Percentiles rank a stretch among this genome's conserved stretches.
phyloP scores from a whole-genome alignment of 2,888 invertebrate species.

The Drosophila subsilvestris region DNA sequence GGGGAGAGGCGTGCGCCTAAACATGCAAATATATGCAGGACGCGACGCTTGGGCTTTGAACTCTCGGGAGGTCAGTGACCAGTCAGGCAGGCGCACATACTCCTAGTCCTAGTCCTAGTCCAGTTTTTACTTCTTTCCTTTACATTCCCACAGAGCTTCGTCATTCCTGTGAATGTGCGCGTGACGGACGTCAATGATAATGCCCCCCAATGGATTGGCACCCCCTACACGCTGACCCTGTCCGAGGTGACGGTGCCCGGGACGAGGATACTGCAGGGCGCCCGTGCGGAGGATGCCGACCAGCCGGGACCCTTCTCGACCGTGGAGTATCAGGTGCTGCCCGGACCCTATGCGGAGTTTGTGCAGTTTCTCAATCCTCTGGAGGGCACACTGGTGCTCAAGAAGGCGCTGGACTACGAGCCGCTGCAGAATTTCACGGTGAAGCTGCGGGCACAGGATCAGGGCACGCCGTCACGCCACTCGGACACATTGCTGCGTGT shows the following conservation, averaged over 20 bases:
- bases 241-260: conserved; percentile 91
- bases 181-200: conserved; percentile 97
- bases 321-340: conserved; percentile 91
- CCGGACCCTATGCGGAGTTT: conserved; percentile 91
- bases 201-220: conserved; percentile 92
- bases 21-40: conserved; percentile 72
- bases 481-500: conserved; percentile 91
- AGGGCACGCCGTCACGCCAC: conserved; percentile 91
- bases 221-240: conserved; percentile 92
- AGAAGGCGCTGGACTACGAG: conserved; percentile 93
- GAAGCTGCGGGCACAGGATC: conserved; percentile 90
- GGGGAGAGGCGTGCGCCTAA: conserved; percentile 53
- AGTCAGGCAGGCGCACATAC: conserved; percentile 15
- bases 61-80: conserved; percentile 74
- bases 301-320: conserved; percentile 95
- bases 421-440: conserved; percentile 91
- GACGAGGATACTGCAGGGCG: conserved; percentile 90
- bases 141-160: conserved; percentile 79
- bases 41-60: conserved; percentile 67
- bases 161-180: conserved; percentile 85
- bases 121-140: not conserved
- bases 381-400: conserved; percentile 92
- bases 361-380: conserved; percentile 93
- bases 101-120: not conserved
- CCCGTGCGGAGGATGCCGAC: conserved; percentile 92